Conservation (phyloP, 2,888 invertebrate species). For the Heliconius erato region DNA sequence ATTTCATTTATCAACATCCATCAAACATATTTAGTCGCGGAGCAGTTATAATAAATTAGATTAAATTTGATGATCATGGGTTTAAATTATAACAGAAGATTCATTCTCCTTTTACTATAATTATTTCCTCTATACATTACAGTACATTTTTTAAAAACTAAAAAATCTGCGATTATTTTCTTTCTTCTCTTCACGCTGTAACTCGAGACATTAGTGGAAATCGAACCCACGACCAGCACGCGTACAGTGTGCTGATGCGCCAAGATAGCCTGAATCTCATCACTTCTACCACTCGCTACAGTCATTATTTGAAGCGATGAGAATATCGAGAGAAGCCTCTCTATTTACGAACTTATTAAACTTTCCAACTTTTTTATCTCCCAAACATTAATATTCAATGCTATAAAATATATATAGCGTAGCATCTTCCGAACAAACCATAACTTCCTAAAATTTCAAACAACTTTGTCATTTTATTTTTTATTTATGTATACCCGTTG, state of each 20-base stretch:
- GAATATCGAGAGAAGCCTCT: constrained; percentile 45
- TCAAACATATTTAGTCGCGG: no score
- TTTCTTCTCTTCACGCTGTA: no score
- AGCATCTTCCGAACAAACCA: constrained; percentile 26
- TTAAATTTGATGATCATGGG: no score
- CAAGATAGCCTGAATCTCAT: not conserved
- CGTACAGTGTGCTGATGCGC: not conserved
- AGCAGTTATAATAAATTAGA: no score
- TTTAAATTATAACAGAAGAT: no score
- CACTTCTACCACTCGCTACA: not conserved
- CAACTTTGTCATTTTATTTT: constrained; percentile 29
- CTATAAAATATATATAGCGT: constrained; percentile 35
- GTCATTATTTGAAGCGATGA: constrained; percentile 32
- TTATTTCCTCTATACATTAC: no score
- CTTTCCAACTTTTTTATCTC: constrained; percentile 42
- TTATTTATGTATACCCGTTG: constrained; percentile 13
- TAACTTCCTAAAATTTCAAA: constrained; percentile 26
- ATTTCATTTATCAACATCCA: no score
- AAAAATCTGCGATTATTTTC: no score
- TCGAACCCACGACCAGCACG: no score
- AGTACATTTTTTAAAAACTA: no score
- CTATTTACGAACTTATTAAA: constrained; percentile 44
- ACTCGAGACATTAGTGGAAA: no score
- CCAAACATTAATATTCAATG: constrained; percentile 46
- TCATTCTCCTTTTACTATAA: no score